Conservation (phyloP, 1,140 invertebrate genomes). For the Chironomus striatipennis region DNA sequence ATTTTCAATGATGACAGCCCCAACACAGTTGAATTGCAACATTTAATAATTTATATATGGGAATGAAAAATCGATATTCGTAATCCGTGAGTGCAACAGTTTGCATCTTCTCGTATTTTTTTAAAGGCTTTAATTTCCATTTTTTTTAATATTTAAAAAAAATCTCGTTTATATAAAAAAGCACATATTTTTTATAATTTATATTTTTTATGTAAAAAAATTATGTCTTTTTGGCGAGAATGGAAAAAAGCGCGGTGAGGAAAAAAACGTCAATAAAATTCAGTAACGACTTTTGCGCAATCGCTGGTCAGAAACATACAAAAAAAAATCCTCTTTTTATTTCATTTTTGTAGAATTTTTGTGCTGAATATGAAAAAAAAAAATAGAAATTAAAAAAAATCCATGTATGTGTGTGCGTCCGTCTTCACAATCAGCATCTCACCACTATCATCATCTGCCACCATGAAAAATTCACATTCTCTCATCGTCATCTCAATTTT, state of each 20-base stretch:
- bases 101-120: neutral
- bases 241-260: neutral
- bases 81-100: constrained; percentile 11
- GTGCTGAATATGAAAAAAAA: neutral
- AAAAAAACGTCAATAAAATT: neutral
- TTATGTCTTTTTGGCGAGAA: neutral
- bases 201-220: constrained; percentile 1
- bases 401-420: neutral
- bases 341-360: constrained; percentile 10
- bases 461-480: constrained; percentile 2
- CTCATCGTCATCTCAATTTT: neutral
- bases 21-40: neutral
- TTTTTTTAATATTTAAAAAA: neutral
- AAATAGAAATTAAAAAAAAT: neutral
- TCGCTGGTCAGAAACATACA: neutral
- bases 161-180: constrained; percentile 7
- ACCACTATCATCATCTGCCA: neutral
- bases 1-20: neutral
- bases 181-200: neutral
- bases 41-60: neutral
- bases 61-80: neutral
- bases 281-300: neutral
- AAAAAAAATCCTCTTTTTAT: neutral
- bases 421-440: neutral
- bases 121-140: neutral